Percentiles rank a stretch among this genome's conserved stretches.
These are phyloP conservation scores for Ochropleura plecta DNA, from an alignment of 2,888 invertebrate species.

Conservation along the genomic window DNA sequence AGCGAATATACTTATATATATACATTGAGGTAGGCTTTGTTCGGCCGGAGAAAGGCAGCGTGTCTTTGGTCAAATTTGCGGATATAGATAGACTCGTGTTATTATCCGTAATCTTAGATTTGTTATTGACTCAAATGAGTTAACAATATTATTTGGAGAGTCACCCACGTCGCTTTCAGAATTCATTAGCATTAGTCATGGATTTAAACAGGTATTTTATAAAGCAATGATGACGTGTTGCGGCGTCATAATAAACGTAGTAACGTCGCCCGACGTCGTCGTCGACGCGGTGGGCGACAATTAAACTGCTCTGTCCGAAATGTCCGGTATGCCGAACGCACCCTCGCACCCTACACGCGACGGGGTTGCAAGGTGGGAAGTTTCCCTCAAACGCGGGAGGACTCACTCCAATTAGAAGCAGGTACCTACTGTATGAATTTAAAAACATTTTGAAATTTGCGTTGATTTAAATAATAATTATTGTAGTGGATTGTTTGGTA, in stretches of 20 bases:
- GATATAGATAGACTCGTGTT: background rate
- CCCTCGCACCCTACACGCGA: constrained; percentile 52
- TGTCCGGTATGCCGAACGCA: constrained; percentile 69
- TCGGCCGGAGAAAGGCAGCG: background rate
- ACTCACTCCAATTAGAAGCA: background rate
- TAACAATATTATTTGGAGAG: background rate
- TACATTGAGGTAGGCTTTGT: constrained; percentile 2
- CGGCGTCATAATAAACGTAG: constrained; percentile 44
- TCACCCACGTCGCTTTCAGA: background rate
- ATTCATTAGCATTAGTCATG: background rate
- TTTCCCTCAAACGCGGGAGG: constrained; percentile 26
- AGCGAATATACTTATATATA: too few species aligned
- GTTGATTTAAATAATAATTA: background rate
- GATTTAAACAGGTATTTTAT: constrained; percentile 2
- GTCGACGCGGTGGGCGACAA: constrained; percentile 34
- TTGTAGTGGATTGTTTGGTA: background rate
- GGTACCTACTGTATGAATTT: background rate
- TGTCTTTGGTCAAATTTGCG: background rate
- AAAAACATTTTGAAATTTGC: background rate
- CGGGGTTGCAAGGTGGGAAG: constrained; percentile 22
- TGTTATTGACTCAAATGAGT: background rate
- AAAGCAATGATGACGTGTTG: constrained; percentile 22
- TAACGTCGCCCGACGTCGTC: constrained; percentile 38
- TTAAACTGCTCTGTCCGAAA: constrained; percentile 38
- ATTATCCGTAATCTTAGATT: background rate